A percentile compares a stretch with the other conserved stretches of the same genome.
Evolutionary conservation across 1,140 invertebrate genomes (phyloP).

Genomic region (Lithobius niger): DNA sequence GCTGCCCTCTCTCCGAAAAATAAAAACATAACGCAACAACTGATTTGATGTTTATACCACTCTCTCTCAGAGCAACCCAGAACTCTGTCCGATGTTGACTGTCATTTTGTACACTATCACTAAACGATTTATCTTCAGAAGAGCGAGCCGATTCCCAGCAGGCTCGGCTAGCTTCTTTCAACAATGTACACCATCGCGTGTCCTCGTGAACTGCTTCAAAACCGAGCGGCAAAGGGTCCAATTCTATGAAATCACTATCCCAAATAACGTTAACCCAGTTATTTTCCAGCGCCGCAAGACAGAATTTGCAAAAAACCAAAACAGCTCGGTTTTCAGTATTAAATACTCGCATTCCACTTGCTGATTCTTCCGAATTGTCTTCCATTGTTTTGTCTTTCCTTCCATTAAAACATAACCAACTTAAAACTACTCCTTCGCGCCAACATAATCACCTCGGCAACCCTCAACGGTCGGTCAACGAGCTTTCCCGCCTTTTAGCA

Average conservation of each 20-base stretch:
- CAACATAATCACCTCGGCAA: too few species aligned
- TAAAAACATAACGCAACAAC: constrained; percentile 39
- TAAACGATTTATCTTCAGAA: not conserved
- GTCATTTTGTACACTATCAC: not conserved
- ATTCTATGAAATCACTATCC: constrained; percentile 35
- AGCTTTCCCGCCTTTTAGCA: too few species aligned
- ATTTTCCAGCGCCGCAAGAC: constrained; percentile 19
- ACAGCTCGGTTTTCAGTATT: not conserved
- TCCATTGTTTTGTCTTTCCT: too few species aligned
- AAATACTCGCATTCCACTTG: too few species aligned
- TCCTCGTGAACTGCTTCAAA: constrained; percentile 32
- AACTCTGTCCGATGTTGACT: constrained; percentile 25
- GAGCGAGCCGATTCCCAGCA: not conserved
- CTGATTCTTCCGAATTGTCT: too few species aligned
- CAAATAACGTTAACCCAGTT: constrained; percentile 38
- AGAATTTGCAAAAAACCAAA: not conserved
- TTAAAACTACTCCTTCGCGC: too few species aligned
- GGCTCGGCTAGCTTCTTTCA: constrained; percentile 24
- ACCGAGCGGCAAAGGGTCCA: constrained; percentile 33
- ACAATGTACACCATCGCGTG: constrained; percentile 26
- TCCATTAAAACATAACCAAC: too few species aligned
- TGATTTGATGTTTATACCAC: constrained; percentile 34
- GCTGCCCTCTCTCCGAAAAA: constrained; percentile 36
- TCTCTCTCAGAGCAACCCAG: constrained; percentile 38
- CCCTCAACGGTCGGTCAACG: too few species aligned